A percentile compares a stretch with the other conserved stretches of the same genome.
phyloP scores from a whole-genome alignment of 2,113 vertebrate species.

The Lampris megalopsis region DNA sequence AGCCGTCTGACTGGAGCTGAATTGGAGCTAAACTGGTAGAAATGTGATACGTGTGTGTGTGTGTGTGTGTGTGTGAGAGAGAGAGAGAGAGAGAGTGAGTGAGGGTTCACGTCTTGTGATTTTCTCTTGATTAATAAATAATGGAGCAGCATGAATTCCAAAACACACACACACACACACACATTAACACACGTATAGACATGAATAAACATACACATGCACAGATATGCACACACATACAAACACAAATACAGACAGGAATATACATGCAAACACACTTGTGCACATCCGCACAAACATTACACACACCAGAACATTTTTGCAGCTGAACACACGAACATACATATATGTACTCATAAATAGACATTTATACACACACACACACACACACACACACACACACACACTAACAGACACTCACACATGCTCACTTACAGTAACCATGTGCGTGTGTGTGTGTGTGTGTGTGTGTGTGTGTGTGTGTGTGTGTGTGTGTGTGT shows the following conservation, averaged over 20 bases:
- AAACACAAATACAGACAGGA: slow-evolving; percentile 3
- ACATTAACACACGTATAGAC: too few species aligned
- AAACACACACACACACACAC: not conserved
- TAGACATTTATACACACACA: not conserved
- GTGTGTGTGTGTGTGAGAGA: too few species aligned
- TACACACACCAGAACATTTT: not conserved
- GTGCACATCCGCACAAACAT: too few species aligned
- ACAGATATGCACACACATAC: not conserved
- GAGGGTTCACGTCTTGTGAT: slow-evolving; percentile 19
- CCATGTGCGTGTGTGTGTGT: not conserved
- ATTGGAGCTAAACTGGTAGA: too few species aligned
- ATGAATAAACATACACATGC: not conserved
- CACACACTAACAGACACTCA: not conserved
- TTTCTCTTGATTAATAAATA: not conserved
- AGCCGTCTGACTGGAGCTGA: too few species aligned
- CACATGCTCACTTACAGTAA: not conserved
- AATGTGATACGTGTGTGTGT: too few species aligned
- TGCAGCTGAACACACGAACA: not conserved
- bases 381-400: not conserved
- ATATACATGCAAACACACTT: not conserved
- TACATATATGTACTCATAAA: not conserved
- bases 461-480: slow-evolving; percentile 4
- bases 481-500: slow-evolving; percentile 1
- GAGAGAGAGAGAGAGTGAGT: not conserved
- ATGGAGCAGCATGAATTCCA: too few species aligned